phyloP scores from a whole-genome alignment of 2,797 vertebrate genomes.

The Sebastes diaconus region DNA sequence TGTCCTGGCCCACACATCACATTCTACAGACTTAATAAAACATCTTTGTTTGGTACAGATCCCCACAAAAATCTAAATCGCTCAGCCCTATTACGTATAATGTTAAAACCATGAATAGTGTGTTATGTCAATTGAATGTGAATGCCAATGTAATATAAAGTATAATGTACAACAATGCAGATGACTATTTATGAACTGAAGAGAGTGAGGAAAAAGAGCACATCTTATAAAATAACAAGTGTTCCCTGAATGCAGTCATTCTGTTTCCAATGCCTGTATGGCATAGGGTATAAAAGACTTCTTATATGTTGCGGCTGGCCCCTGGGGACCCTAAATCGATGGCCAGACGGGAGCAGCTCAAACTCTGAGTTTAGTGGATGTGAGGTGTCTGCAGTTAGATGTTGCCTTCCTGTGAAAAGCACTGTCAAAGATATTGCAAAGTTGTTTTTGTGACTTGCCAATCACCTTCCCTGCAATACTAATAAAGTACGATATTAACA shows the following conservation, averaged over 20 bases:
- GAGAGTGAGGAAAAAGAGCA: neutral
- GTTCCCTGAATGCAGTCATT: neutral
- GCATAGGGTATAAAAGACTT: neutral
- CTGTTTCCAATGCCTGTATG: neutral
- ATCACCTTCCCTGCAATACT: neutral
- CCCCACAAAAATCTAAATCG: no score
- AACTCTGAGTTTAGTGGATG: neutral
- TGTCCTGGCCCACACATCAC: no score
- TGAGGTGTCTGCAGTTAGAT: neutral
- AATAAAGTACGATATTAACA: neutral
- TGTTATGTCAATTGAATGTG: neutral
- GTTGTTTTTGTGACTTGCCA: neutral
- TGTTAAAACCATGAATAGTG: neutral
- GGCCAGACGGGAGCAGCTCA: neutral
- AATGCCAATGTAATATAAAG: neutral
- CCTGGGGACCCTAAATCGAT: neutral
- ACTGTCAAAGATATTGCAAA: neutral
- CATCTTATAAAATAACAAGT: neutral
- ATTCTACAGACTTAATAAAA: no score
- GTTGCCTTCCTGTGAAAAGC: neutral
- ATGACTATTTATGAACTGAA: neutral
- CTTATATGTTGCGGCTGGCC: neutral
- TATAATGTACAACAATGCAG: neutral
- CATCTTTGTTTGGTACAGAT: no score
- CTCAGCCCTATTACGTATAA: neutral